These are phyloP conservation scores for Coendou prehensilis DNA, from an alignment of 2,797 vertebrate species.

Conservation along the genomic window DNA sequence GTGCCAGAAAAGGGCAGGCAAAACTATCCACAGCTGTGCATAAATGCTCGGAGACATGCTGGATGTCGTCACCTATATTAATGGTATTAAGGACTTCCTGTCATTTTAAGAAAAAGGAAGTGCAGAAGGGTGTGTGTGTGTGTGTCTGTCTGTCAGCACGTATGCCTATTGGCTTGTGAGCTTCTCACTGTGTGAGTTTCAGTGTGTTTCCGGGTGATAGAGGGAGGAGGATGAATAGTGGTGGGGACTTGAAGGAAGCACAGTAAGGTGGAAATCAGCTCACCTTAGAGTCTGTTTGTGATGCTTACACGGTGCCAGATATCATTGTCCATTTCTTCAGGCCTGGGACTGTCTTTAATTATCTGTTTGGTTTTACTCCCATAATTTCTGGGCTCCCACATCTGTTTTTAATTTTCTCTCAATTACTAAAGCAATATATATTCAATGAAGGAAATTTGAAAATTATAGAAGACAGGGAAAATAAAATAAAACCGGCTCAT, in stretches of 20 bases:
- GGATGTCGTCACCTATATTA: neutral
- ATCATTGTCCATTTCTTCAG: neutral
- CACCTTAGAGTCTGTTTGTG: neutral
- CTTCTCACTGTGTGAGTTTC: neutral
- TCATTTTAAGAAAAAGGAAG: slow-evolving; percentile 71
- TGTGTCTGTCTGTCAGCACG: neutral
- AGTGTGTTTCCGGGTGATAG: neutral
- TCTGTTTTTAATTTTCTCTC: slow-evolving; percentile 72
- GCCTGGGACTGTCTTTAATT: slow-evolving; percentile 67
- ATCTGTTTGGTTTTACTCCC: slow-evolving; percentile 44
- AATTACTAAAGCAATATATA: slow-evolving; percentile 69
- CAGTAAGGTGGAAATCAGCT: neutral
- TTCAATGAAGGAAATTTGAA: slow-evolving; percentile 61
- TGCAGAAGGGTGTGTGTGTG: neutral
- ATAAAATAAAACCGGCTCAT: slow-evolving; percentile 50
- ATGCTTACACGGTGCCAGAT: neutral
- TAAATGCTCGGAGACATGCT: neutral
- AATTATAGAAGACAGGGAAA: slow-evolving; percentile 64
- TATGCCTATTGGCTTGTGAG: neutral
- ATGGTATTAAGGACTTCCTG: slow-evolving; percentile 16
- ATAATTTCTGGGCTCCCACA: slow-evolving; percentile 43
- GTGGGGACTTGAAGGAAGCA: too few species aligned
- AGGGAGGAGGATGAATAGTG: neutral
- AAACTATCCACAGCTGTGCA: neutral
- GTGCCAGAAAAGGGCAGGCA: neutral